A percentile compares a stretch with the other conserved stretches of the same genome.
These are phyloP conservation scores for Balearica regulorum DNA, from an alignment of 2,797 vertebrate genomes.

Conservation along the genomic window DNA sequence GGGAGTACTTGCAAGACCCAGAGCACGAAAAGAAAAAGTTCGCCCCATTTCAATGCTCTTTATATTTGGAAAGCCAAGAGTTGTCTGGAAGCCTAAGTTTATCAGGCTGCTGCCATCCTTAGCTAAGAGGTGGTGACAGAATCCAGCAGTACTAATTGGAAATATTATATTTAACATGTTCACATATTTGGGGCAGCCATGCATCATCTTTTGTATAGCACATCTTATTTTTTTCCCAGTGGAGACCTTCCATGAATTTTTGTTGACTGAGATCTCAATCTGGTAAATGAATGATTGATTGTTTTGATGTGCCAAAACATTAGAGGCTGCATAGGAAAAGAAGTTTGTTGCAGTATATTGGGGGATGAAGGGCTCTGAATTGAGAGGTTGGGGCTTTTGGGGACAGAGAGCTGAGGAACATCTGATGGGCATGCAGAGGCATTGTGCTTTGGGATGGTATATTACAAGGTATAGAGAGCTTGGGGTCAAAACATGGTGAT, in stretches of 20 bases:
- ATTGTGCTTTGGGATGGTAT: not conserved
- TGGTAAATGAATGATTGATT: not conserved
- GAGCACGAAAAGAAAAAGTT: not conserved
- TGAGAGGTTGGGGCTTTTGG: not conserved
- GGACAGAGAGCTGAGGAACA: not conserved
- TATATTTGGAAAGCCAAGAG: not conserved
- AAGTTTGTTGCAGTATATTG: not conserved
- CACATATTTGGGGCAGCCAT: not conserved
- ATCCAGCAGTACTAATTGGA: not conserved
- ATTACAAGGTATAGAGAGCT: not conserved
- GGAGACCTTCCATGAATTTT: not conserved
- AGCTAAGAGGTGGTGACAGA: not conserved
- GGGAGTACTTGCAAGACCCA: not conserved
- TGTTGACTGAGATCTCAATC: not conserved
- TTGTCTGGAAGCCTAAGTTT: not conserved
- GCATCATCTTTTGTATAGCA: rapidly evolving
- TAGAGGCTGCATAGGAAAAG: not conserved
- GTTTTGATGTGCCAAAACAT: not conserved
- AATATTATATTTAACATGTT: not conserved
- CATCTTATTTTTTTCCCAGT: not conserved
- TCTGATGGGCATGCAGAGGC: not conserved
- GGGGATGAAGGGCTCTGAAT: not conserved
- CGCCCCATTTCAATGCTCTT: not conserved
- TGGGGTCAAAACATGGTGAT: not conserved
- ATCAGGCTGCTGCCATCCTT: not conserved